phyloP scores from a whole-genome alignment of 2,888 invertebrate genomes.

The Morinoia aosen region DNA sequence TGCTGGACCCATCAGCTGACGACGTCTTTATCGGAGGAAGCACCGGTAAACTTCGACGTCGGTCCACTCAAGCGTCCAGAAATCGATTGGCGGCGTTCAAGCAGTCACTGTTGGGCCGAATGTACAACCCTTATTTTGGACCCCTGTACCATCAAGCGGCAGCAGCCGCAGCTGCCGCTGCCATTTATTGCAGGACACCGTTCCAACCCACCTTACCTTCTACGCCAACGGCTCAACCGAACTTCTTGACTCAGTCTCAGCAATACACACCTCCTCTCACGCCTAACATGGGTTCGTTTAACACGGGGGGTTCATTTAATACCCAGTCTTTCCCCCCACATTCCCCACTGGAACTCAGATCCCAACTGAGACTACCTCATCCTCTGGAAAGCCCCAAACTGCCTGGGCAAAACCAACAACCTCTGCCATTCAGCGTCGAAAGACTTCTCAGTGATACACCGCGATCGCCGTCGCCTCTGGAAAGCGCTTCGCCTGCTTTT shows the following conservation, averaged over 20 bases:
- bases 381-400: neutral
- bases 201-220: conserved; percentile 52
- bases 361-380: conserved; percentile 36
- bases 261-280: conserved; percentile 72
- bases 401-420: neutral
- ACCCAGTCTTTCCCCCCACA: conserved; percentile 76
- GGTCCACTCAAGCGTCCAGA: conserved; percentile 91
- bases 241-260: conserved; percentile 51
- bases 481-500: neutral
- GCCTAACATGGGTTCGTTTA: conserved; percentile 81
- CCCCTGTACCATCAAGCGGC: conserved; percentile 70
- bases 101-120: conserved; percentile 76
- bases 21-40: conserved; percentile 98
- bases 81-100: conserved; percentile 91
- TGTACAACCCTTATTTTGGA: conserved; percentile 55
- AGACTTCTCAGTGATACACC: conserved; percentile 61
- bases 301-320: too few species aligned
- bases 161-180: conserved; percentile 72
- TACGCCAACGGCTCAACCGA: conserved; percentile 4
- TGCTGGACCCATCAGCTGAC: conserved; percentile 96
- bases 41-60: conserved; percentile 92
- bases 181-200: conserved; percentile 67
- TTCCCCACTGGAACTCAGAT: conserved; percentile 34
- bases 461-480: conserved; percentile 32
- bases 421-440: conserved; percentile 63